These are phyloP conservation scores for Geopemphigus sp. DNA, from an alignment of 1,140 invertebrate species.

Conservation along the genomic window DNA sequence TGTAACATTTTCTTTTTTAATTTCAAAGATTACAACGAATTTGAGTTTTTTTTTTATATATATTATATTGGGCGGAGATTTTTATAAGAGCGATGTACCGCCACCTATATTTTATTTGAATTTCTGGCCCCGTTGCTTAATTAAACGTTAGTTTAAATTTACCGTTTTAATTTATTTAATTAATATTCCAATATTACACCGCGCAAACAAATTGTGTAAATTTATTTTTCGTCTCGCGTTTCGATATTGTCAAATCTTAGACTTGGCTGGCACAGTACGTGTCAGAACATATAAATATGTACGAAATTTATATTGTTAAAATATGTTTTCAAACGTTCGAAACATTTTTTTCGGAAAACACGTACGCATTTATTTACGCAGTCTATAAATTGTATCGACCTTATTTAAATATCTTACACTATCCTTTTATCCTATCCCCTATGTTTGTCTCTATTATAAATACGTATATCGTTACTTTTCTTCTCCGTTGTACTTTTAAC, in stretches of 20 bases:
- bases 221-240: not conserved
- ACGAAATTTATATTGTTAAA: not conserved
- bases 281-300: not conserved
- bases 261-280: not conserved
- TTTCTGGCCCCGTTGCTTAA: not conserved
- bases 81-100: not conserved
- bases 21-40: not conserved
- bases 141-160: not conserved
- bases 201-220: not conserved
- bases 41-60: not conserved
- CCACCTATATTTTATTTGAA: not conserved
- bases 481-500: not conserved
- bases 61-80: not conserved
- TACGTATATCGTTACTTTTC: not conserved
- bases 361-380: not conserved
- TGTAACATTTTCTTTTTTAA: constrained; percentile 18
- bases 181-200: not conserved
- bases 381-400: not conserved
- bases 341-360: constrained; percentile 4
- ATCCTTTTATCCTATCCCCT: constrained; percentile 4
- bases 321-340: not conserved
- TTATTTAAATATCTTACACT: constrained; percentile 8
- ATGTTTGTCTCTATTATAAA: not conserved
- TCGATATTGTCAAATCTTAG: not conserved
- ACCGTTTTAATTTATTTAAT: constrained; percentile 18